These are phyloP conservation scores for Pseudorhiza aurosa DNA, from an alignment of 30 jellyfish, hydroid and myxozoan genomes.

Conservation along the genomic window DNA sequence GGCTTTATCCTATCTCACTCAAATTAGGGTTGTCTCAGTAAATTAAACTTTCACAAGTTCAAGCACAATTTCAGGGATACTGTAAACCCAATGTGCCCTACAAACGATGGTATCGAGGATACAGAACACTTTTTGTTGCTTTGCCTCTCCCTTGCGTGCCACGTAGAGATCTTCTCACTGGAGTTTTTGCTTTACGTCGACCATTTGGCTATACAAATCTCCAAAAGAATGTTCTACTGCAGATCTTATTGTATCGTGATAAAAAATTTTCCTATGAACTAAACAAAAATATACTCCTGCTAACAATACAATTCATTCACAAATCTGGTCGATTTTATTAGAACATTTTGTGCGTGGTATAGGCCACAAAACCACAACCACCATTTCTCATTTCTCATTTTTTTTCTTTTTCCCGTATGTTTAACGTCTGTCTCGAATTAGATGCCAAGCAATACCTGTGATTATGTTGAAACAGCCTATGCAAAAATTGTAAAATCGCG, in stretches of 20 bases:
- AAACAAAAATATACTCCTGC: too few relatives aligned
- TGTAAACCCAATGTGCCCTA: slow-evolving; percentile 39
- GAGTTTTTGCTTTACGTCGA: slow-evolving; percentile 5
- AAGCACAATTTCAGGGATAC: slow-evolving; percentile 35
- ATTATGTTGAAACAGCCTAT: too few relatives aligned
- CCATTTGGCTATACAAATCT: background rate
- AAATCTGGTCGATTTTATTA: too few relatives aligned
- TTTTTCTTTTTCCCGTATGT: too few relatives aligned
- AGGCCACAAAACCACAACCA: too few relatives aligned
- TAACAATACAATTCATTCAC: too few relatives aligned
- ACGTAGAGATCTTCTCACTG: slow-evolving; percentile 15
- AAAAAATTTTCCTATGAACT: too few relatives aligned
- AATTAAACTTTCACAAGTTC: slow-evolving; percentile 9
- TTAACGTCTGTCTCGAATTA: too few relatives aligned
- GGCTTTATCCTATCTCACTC: slow-evolving; percentile 19
- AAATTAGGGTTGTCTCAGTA: slow-evolving; percentile 35
- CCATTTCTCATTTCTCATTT: too few relatives aligned
- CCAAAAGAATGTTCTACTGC: slow-evolving; percentile 8
- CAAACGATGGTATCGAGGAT: slow-evolving; percentile 43
- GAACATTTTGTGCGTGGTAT: too few relatives aligned
- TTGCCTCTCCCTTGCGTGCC: slow-evolving; percentile 31
- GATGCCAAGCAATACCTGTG: too few relatives aligned
- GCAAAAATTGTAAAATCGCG: too few relatives aligned
- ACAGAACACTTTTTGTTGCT: slow-evolving; percentile 48
- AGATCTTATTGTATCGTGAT: slow-evolving; percentile 19